Evolutionary conservation across 2,888 invertebrate species (phyloP).

Genomic region (Hylaea fasciaria): DNA sequence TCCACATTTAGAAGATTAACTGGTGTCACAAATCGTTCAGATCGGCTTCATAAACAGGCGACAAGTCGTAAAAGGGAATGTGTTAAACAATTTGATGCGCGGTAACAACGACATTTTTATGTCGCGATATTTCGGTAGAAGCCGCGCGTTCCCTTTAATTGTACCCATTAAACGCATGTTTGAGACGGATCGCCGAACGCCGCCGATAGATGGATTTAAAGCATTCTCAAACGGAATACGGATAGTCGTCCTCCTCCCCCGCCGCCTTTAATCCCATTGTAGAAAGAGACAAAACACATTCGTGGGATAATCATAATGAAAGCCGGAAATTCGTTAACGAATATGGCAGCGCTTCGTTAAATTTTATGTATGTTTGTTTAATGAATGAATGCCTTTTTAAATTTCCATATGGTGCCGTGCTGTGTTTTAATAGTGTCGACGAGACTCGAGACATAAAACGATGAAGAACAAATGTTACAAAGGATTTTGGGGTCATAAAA

Average conservation of each 20-base stretch:
- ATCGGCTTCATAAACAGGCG: conserved; percentile 69
- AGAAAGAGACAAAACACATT: conserved; percentile 57
- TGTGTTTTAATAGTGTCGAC: conserved; percentile 55
- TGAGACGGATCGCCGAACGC: conserved; percentile 70
- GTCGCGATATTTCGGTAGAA: conserved; percentile 76
- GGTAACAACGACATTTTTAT: conserved; percentile 77
- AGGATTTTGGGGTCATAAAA: conserved; percentile 50
- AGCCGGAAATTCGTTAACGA: conserved; percentile 82
- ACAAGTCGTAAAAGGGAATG: conserved; percentile 75
- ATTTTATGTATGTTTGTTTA: conserved; percentile 79
- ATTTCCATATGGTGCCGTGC: conserved; percentile 71
- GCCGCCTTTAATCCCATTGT: conserved; percentile 36
- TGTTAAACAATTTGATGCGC: conserved; percentile 81
- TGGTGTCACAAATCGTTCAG: conserved; percentile 66
- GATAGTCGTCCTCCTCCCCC: conserved; percentile 53
- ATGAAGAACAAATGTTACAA: conserved; percentile 48
- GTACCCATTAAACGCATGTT: conserved; percentile 76
- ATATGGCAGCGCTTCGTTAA: conserved; percentile 81
- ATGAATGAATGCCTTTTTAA: conserved; percentile 80
- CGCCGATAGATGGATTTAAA: conserved; percentile 61
- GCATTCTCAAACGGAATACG: conserved; percentile 44
- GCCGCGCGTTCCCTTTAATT: conserved; percentile 74
- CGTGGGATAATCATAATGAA: conserved; percentile 71
- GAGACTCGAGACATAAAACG: conserved; percentile 50
- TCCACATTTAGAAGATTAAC: conserved; percentile 59